Evolutionary conservation across 2,113 vertebrate genomes (phyloP), one percentile per base, ranked within the genome.

Genomic region (Hystrix brachyura): DNA sequence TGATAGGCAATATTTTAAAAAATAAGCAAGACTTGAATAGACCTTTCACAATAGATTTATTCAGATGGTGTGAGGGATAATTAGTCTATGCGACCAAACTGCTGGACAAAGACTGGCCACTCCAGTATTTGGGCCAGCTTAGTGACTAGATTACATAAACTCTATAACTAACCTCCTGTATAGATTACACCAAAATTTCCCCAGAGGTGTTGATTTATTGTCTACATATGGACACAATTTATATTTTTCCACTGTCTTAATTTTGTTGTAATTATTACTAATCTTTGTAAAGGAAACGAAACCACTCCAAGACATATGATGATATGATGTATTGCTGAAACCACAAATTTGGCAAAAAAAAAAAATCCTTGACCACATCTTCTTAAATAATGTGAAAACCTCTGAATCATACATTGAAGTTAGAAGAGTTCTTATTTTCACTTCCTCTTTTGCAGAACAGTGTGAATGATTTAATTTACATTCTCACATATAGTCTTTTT

Each of bases 371-470:
- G 53, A 76, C 86, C 38, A 57, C 95, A 85, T 46, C 57, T 86
- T 97, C 60, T 55, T 65, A 71, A 89, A 72, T 79, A 64, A 82
- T 89, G 69, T 78, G 59, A 93, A 94, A 80, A 85, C 11, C 11
- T 83, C 81, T 94, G 72, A 79, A 51, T 93, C 67, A 65, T 8
- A 25, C 51, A 48, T 2, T 83, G 43, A 82, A 80, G 78, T 83
- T 46, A 34, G 17, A 82, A 91, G 46, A 81, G 32, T 91, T 95
- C 79, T 72, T 83, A 67, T 94, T 95, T 94, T 94, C 43, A 59
- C 95, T 97, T 96, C 89, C 72, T 93, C 51, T 91, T 97, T 80
- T 94, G 67, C 34, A 83, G 72, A 72, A 94, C 46, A 60, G 34
- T 78, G 78, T 72, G 71, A 51, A 92, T 87, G 84, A 59, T 27